phyloP scores from a whole-genome alignment of 2,888 invertebrate genomes.

The Parnassius orleans region DNA sequence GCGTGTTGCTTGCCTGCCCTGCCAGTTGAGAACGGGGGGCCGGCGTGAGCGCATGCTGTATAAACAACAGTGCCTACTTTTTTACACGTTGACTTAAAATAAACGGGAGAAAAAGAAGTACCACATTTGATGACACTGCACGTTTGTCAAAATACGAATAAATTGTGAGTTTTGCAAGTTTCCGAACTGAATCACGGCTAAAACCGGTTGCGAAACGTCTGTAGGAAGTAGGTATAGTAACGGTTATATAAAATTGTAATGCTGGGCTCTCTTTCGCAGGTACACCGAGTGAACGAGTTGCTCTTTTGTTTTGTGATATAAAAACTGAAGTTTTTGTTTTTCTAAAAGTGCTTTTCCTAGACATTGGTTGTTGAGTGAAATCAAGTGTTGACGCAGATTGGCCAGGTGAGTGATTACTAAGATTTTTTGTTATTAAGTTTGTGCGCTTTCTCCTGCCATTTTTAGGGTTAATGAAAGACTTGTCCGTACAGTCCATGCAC shows the following conservation, averaged over 20 bases:
- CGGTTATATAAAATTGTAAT: slow-evolving; percentile 65
- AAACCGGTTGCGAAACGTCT: slow-evolving; percentile 46
- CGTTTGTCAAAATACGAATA: slow-evolving; percentile 29
- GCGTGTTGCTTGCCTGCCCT: slow-evolving; percentile 21
- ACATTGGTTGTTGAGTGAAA: slow-evolving; percentile 50
- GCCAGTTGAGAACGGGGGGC: slow-evolving; percentile 48
- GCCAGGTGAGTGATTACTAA: slow-evolving; percentile 52
- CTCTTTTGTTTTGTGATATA: slow-evolving; percentile 51
- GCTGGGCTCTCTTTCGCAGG: slow-evolving; percentile 59
- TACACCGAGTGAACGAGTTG: slow-evolving; percentile 40
- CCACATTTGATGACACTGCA: slow-evolving; percentile 32
- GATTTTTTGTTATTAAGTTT: slow-evolving; percentile 42
- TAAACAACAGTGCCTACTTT: slow-evolving; percentile 26
- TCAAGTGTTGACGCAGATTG: slow-evolving; percentile 39
- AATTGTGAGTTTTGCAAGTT: slow-evolving; percentile 33
- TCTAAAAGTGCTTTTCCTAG: slow-evolving; percentile 44
- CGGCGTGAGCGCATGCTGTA: slow-evolving; percentile 42
- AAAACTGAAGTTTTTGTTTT: slow-evolving; percentile 45
- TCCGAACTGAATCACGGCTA: slow-evolving; percentile 29
- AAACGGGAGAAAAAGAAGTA: slow-evolving; percentile 24
- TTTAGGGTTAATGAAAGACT: slow-evolving; percentile 44
- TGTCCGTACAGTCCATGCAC: slow-evolving; percentile 1
- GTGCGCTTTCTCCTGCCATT: slow-evolving; percentile 45
- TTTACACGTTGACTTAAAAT: slow-evolving; percentile 37
- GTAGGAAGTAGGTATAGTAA: slow-evolving; percentile 53